These are phyloP conservation scores for Orcinus orca DNA, from an alignment of 2,113 vertebrate genomes.

Conservation along the genomic window DNA sequence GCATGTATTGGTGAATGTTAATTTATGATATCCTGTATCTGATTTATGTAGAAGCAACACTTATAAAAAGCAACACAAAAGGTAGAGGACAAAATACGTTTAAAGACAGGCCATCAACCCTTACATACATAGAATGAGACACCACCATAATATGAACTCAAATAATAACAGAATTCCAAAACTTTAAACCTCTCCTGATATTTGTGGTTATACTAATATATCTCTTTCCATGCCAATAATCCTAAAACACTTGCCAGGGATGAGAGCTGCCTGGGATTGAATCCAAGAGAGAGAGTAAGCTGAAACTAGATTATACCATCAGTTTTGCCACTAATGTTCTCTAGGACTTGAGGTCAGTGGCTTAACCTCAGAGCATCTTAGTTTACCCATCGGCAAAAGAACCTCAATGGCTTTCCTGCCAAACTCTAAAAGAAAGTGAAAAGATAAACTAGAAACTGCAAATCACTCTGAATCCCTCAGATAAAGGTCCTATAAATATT, in stretches of 20 bases:
- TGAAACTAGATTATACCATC: background rate
- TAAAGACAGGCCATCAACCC: background rate
- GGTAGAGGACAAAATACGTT: background rate
- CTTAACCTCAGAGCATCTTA: background rate
- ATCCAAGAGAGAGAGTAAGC: background rate
- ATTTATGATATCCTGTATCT: background rate
- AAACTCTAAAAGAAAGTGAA: background rate
- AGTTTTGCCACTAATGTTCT: background rate
- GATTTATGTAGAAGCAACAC: background rate
- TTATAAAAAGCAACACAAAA: background rate
- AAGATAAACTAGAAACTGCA: slow-evolving; percentile 28
- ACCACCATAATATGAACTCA: background rate
- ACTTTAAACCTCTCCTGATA: background rate
- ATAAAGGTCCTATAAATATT: slow-evolving; percentile 34
- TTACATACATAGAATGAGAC: background rate
- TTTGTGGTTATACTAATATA: background rate
- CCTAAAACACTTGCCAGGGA: background rate
- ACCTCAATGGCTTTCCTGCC: background rate
- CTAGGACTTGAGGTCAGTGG: background rate
- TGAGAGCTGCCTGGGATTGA: background rate
- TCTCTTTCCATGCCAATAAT: background rate
- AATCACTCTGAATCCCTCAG: background rate
- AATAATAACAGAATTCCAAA: background rate
- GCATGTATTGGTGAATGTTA: background rate
- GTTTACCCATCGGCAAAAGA: background rate